Conservation (phyloP, 2,113 vertebrate genomes). For the Propithecus coquereli region DNA sequence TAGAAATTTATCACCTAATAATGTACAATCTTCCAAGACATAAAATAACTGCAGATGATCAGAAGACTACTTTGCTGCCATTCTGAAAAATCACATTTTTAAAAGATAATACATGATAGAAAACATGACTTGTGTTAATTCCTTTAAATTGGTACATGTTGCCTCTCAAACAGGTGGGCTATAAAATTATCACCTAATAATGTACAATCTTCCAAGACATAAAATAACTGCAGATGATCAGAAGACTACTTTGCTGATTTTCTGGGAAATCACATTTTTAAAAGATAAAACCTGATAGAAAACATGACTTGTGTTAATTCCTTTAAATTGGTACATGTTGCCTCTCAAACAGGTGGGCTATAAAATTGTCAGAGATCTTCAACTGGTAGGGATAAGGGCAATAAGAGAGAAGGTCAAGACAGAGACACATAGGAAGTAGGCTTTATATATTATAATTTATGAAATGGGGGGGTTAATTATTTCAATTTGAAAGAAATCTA, state of each 20-base stretch:
- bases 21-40: neutral
- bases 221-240: neutral
- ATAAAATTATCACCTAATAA: neutral
- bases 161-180: neutral
- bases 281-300: neutral
- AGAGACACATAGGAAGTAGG: neutral
- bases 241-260: neutral
- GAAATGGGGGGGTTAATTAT: neutral
- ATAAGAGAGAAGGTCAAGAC: neutral
- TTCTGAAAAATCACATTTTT: slow-evolving; percentile 5
- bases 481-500: neutral
- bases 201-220: neutral
- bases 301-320: neutral
- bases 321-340: neutral
- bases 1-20: neutral
- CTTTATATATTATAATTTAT: neutral
- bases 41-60: neutral
- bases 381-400: neutral
- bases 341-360: neutral
- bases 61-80: neutral
- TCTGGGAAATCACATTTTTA: neutral
- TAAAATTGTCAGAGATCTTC: neutral
- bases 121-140: neutral
- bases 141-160: neutral
- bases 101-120: neutral